Conservation (phyloP, 1,140 invertebrate genomes). For the Galleria mellonella region DNA sequence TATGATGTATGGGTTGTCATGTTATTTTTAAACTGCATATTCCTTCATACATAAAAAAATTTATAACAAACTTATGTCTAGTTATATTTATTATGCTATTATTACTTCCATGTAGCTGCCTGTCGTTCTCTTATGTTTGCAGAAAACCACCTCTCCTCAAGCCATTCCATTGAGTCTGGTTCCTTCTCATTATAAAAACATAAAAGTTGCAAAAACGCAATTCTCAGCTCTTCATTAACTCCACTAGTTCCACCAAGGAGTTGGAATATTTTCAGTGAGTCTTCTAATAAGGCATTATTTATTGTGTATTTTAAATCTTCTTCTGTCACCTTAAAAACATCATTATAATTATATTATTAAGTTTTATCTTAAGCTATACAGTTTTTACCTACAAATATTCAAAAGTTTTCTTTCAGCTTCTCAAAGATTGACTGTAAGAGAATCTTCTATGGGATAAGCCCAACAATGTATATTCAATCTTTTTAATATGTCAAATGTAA, state of each 20-base stretch:
- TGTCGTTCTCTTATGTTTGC: constrained; percentile 70
- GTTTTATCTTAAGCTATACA: not conserved
- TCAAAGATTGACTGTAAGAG: too few relatives aligned
- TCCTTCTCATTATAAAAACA: constrained; percentile 88
- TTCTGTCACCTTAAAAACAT: constrained; percentile 74
- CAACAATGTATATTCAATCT: too few relatives aligned
- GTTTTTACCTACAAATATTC: too few relatives aligned
- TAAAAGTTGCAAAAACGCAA: constrained; percentile 86
- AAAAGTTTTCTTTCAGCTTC: too few relatives aligned
- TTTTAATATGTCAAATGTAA: too few relatives aligned
- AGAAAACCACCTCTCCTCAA: constrained; percentile 87
- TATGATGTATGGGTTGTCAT: not conserved
- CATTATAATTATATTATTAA: not conserved
- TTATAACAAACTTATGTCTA: too few relatives aligned
- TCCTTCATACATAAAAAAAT: not conserved
- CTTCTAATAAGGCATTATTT: constrained; percentile 76
- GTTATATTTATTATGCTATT: not conserved
- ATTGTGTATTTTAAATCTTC: constrained; percentile 80
- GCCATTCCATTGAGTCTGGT: constrained; percentile 77
- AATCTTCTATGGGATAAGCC: too few relatives aligned
- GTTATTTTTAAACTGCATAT: too few relatives aligned
- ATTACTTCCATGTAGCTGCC: constrained; percentile 84
- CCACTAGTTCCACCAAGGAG: constrained; percentile 78
- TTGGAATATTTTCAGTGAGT: constrained; percentile 84
- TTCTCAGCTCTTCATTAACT: constrained; percentile 77